A percentile compares a stretch with the other conserved stretches of the same genome.
Evolutionary conservation across 2,797 vertebrate genomes (phyloP).

Genomic region (Coccyzus lansbergi): DNA sequence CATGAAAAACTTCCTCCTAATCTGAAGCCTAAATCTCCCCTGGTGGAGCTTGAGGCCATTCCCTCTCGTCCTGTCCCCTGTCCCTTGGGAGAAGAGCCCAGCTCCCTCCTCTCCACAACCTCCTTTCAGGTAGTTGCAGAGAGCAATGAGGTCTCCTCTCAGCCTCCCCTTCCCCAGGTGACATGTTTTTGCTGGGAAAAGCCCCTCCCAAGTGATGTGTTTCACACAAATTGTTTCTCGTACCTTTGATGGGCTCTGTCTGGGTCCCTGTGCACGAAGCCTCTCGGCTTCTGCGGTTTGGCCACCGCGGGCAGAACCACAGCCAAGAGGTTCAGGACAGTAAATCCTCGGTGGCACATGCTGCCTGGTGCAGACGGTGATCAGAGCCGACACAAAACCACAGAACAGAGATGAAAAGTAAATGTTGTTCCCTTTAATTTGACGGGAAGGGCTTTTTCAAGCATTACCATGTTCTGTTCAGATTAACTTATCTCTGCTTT

Average conservation of each 20-base stretch:
- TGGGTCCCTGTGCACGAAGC: accelerated
- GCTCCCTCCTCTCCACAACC: too few species aligned
- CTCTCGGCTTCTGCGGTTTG: not conserved
- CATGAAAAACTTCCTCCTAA: too few species aligned
- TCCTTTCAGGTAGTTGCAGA: too few species aligned
- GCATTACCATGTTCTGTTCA: not conserved
- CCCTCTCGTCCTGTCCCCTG: too few species aligned
- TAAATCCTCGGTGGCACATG: not conserved
- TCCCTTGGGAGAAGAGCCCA: too few species aligned
- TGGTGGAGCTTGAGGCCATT: too few species aligned
- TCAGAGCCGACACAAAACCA: not conserved
- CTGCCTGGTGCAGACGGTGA: not conserved
- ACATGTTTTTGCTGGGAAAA: accelerated
- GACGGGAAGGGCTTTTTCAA: not conserved
- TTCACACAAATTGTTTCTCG: accelerated
- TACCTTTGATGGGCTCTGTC: not conserved
- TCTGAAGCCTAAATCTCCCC: too few species aligned
- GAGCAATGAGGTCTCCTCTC: too few species aligned
- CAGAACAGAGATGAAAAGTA: not conserved
- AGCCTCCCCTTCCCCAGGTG: too few species aligned
- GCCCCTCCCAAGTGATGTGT: not conserved
- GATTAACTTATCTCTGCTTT: conserved; percentile 36
- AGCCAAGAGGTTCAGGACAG: not conserved
- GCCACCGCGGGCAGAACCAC: not conserved
- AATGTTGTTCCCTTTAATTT: not conserved